Evolutionary conservation across 2,797 vertebrate genomes (phyloP).

Genomic region (Acanthiza pusilla): DNA sequence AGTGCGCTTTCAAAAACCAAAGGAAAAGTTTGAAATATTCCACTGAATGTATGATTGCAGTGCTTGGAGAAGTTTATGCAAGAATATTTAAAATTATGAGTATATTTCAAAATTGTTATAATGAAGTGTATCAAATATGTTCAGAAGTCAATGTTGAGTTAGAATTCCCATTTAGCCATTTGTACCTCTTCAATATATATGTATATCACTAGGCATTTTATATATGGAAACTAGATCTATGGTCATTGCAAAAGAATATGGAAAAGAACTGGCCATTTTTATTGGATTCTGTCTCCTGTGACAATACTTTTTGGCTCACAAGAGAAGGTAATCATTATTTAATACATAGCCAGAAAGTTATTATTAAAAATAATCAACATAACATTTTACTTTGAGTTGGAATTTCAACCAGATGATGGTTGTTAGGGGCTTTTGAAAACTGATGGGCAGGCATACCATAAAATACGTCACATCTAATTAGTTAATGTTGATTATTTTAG

Average conservation of each 20-base stretch:
- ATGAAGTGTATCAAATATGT: constrained; percentile 13
- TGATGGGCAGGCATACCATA: background rate
- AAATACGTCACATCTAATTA: background rate
- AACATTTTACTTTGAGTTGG: constrained; percentile 5
- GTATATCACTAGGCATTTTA: constrained; percentile 2
- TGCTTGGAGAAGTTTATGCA: background rate
- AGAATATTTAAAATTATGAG: constrained; percentile 29
- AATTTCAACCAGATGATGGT: constrained; percentile 32
- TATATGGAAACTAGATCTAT: background rate
- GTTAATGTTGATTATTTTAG: background rate
- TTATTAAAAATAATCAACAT: background rate
- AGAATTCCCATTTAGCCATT: constrained; percentile 14
- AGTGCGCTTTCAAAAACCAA: background rate
- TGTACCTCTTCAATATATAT: background rate
- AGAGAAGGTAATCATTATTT: constrained; percentile 32
- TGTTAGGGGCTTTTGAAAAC: background rate
- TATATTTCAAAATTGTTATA: constrained; percentile 31
- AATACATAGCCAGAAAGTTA: constrained; percentile 19
- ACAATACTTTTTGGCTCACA: constrained; percentile 31
- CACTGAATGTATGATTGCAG: background rate
- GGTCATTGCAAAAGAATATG: background rate
- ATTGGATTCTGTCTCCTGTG: constrained; percentile 28
- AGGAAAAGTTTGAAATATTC: constrained; percentile 35
- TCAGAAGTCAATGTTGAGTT: constrained; percentile 10
- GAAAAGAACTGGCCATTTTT: constrained; percentile 20